These are phyloP conservation scores for Notospermus geniculatus DNA, from an alignment of 1,140 invertebrate genomes.

Conservation along the genomic window DNA sequence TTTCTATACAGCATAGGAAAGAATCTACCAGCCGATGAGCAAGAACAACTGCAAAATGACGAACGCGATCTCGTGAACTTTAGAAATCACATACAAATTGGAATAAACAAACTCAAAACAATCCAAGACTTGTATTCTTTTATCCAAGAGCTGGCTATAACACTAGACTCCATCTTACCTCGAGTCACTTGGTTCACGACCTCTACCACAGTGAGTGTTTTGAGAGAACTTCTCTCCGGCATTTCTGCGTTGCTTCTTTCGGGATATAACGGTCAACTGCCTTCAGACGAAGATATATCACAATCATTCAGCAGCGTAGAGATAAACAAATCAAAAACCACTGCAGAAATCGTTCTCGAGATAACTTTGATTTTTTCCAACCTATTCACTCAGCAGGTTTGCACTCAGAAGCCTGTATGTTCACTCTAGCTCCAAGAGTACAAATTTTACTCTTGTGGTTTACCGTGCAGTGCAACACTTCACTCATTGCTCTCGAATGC, in stretches of 20 bases:
- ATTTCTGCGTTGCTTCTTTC: constrained; percentile 4
- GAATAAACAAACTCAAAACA: not conserved
- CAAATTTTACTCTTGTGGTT: constrained; percentile 3
- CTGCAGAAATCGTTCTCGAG: constrained; percentile 5
- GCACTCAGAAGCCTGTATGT: not conserved
- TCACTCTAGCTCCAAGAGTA: constrained; percentile 2
- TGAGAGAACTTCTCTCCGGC: not conserved
- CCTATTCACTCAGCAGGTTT: not conserved
- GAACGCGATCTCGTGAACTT: not conserved
- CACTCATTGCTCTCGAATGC: not conserved
- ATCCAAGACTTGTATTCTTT: not conserved
- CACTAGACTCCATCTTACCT: not conserved
- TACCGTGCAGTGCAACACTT: not conserved
- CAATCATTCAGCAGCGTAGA: not conserved
- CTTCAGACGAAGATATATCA: not conserved
- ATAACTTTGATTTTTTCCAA: constrained; percentile 2
- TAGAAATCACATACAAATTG: not conserved
- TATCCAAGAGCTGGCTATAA: no score
- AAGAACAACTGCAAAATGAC: constrained; percentile 10
- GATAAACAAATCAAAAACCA: not conserved
- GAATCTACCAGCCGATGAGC: constrained; percentile 1
- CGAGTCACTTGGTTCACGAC: not conserved
- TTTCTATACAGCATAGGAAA: constrained; percentile 7
- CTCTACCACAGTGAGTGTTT: not conserved
- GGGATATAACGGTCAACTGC: constrained; percentile 1